Conservation (phyloP, 2,888 invertebrate species). For the Eilema caniola region DNA sequence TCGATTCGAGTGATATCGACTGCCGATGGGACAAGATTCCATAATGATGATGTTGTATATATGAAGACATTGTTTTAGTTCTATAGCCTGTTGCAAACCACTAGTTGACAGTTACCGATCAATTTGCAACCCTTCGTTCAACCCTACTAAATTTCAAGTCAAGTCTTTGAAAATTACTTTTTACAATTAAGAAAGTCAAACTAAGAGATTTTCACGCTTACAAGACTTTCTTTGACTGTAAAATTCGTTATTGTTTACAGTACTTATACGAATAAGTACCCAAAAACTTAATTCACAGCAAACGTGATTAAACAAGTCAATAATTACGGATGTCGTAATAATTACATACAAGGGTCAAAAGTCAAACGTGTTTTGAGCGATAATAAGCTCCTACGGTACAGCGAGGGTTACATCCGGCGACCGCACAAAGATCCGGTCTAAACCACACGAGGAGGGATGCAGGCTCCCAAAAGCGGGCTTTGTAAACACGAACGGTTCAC, state of each 20-base stretch:
- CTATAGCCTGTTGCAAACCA: conserved; percentile 1
- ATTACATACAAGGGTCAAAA: conserved; percentile 60
- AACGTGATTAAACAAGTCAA: conserved; percentile 31
- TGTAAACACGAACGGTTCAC: conserved; percentile 43
- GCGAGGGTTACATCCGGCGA: conserved; percentile 56
- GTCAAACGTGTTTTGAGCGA: conserved; percentile 64
- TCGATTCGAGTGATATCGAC: not conserved
- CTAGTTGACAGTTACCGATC: conserved; percentile 6
- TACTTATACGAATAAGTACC: not conserved
- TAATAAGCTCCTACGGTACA: conserved; percentile 57
- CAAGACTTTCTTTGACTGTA: not conserved
- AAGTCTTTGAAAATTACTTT: not conserved
- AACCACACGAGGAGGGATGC: conserved; percentile 62
- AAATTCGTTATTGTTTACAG: not conserved
- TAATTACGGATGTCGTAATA: conserved; percentile 56
- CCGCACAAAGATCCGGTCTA: conserved; percentile 61
- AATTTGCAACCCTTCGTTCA: conserved; percentile 5
- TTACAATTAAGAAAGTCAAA: not conserved
- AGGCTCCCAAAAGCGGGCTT: conserved; percentile 27
- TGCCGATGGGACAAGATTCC: not conserved
- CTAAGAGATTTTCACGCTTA: not conserved
- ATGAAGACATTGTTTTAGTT: not conserved
- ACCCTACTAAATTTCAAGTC: not conserved
- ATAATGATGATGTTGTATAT: not conserved
- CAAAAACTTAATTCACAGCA: conserved; percentile 21